These are phyloP conservation scores for Physella acuta DNA, from an alignment of 1,140 invertebrate genomes.

Conservation along the genomic window DNA sequence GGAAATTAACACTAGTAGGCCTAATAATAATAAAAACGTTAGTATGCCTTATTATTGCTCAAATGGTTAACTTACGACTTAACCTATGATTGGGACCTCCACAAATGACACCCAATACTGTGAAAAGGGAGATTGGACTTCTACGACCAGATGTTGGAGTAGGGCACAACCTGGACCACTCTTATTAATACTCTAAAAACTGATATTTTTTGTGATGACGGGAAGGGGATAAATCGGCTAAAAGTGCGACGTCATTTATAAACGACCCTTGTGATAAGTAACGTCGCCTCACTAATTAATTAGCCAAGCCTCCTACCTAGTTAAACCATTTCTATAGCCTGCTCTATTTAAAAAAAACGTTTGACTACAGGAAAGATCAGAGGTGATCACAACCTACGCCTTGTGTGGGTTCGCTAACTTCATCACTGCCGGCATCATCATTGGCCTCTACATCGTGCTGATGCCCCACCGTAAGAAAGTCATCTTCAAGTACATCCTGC, in stretches of 20 bases:
- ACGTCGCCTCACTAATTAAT: not conserved
- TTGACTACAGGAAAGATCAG: constrained; percentile 70
- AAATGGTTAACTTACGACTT: not conserved
- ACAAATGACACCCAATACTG: too few relatives aligned
- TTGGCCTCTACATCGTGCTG: constrained; percentile 80
- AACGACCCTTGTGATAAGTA: not conserved
- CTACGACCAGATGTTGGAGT: too few relatives aligned
- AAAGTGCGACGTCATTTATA: not conserved
- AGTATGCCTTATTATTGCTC: not conserved
- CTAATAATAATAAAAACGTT: not conserved
- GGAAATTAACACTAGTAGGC: too few relatives aligned
- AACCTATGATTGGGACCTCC: not conserved
- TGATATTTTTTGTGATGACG: not conserved
- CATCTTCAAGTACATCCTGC: constrained; percentile 67
- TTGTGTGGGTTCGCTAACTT: constrained; percentile 96
- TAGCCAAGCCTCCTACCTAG: too few relatives aligned
- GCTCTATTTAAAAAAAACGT: not conserved
- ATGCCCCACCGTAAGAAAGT: constrained; percentile 74
- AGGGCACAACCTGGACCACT: too few relatives aligned
- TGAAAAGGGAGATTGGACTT: too few relatives aligned
- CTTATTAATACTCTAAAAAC: not conserved
- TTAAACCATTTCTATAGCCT: not conserved
- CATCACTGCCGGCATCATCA: constrained; percentile 83
- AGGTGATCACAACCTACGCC: constrained; percentile 87
- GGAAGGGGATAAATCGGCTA: not conserved